phyloP scores from a whole-genome alignment of 2,888 invertebrate species.

The Macaria notata region DNA sequence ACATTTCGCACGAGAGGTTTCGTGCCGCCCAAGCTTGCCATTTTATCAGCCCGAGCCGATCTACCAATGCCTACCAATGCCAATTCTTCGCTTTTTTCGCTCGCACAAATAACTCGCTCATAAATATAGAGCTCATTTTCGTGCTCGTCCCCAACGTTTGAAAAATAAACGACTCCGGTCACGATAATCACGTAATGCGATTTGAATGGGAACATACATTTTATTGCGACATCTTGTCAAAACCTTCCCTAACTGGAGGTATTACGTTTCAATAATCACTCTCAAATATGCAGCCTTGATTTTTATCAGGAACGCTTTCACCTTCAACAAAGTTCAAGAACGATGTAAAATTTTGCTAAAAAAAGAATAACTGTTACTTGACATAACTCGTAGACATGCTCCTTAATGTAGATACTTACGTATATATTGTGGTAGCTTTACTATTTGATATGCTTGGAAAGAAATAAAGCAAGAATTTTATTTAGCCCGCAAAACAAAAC shows the following conservation, averaged over 20 bases:
- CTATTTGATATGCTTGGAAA: too few species aligned
- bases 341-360: constrained; percentile 28
- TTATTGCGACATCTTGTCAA: constrained; percentile 65
- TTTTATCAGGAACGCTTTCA: constrained; percentile 44
- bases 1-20: constrained; percentile 39
- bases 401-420: too few species aligned
- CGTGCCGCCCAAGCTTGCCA: constrained; percentile 34
- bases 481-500: too few species aligned
- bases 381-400: constrained; percentile 12
- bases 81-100: constrained; percentile 48
- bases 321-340: constrained; percentile 59
- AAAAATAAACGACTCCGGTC: constrained; percentile 69
- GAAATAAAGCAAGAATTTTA: too few species aligned
- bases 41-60: constrained; percentile 50
- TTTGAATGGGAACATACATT: constrained; percentile 63
- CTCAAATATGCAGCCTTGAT: constrained; percentile 60
- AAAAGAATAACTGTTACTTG: constrained; percentile 22
- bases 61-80: constrained; percentile 45
- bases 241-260: constrained; percentile 62
- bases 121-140: constrained; percentile 69
- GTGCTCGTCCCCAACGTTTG: constrained; percentile 62
- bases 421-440: too few species aligned
- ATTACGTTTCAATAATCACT: constrained; percentile 57
- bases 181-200: constrained; percentile 67
- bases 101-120: constrained; percentile 53